Evolutionary conservation across 2,888 invertebrate genomes (phyloP).

Genomic region (Monochamus alternatus): DNA sequence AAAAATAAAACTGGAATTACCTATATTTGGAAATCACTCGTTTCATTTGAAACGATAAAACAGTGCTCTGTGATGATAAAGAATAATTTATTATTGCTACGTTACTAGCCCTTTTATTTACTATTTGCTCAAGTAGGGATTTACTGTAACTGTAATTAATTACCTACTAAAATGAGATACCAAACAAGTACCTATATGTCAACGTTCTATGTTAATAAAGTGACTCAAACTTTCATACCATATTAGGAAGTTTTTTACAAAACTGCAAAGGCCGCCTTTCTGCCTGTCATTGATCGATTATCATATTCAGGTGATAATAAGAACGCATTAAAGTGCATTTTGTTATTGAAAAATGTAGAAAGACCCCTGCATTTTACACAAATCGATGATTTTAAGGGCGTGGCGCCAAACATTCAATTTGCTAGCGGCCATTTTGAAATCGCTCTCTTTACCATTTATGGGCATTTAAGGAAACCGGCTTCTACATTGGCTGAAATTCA

Average conservation of each 20-base stretch:
- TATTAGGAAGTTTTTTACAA: slow-evolving; percentile 19
- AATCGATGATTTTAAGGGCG: slow-evolving; percentile 61
- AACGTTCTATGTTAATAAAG: slow-evolving; percentile 5
- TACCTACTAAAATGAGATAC: neutral
- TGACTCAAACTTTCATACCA: slow-evolving; percentile 22
- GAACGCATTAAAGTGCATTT: neutral
- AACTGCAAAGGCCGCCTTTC: neutral
- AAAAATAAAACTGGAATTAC: too few relatives aligned
- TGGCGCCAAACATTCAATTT: slow-evolving; percentile 68
- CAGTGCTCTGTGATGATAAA: too few relatives aligned
- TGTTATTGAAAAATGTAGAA: neutral
- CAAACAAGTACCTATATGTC: neutral
- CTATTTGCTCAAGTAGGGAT: too few relatives aligned
- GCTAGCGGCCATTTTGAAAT: slow-evolving; percentile 67
- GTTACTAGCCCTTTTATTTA: too few relatives aligned
- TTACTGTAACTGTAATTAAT: too few relatives aligned
- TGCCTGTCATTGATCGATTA: neutral
- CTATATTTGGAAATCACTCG: too few relatives aligned
- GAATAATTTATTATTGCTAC: too few relatives aligned
- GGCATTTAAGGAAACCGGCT: slow-evolving; percentile 75
- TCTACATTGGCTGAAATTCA: slow-evolving; percentile 73
- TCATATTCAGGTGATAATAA: neutral
- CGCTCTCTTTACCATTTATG: slow-evolving; percentile 76
- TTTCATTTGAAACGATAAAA: too few relatives aligned
- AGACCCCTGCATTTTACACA: slow-evolving; percentile 33